phyloP scores from a whole-genome alignment of 2,113 vertebrate species.

The Alethe castanea region DNA sequence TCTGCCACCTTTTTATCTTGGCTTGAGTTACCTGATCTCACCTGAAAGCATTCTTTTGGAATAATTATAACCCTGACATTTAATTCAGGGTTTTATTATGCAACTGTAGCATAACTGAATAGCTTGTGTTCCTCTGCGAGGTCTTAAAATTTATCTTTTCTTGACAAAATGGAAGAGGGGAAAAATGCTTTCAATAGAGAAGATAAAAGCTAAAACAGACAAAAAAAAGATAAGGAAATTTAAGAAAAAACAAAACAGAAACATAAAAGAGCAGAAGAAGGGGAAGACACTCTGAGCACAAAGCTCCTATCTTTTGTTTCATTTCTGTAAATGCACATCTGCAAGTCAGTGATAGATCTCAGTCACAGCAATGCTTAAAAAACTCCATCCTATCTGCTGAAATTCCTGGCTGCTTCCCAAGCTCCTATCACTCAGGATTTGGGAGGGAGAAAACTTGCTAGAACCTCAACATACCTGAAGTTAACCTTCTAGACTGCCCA shows the following conservation, averaged over 20 bases:
- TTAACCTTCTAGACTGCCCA: background rate
- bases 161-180: background rate
- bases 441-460: background rate
- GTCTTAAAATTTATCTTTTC: slow-evolving; percentile 8
- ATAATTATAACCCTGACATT: slow-evolving; percentile 21
- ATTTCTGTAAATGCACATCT: background rate
- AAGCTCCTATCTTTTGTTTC: background rate
- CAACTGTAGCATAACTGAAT: background rate
- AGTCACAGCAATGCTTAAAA: background rate
- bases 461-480: background rate
- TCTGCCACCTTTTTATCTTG: background rate
- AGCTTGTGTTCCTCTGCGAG: background rate
- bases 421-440: background rate
- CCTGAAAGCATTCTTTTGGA: background rate
- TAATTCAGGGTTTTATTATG: background rate
- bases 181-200: background rate
- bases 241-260: background rate
- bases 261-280: background rate
- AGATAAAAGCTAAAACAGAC: background rate
- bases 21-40: background rate
- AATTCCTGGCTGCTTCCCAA: background rate
- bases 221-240: background rate
- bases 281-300: background rate
- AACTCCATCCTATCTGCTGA: background rate
- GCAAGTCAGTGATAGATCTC: background rate